Evolutionary conservation across 2,113 vertebrate genomes (phyloP).

Genomic region (Suncus etruscus): DNA sequence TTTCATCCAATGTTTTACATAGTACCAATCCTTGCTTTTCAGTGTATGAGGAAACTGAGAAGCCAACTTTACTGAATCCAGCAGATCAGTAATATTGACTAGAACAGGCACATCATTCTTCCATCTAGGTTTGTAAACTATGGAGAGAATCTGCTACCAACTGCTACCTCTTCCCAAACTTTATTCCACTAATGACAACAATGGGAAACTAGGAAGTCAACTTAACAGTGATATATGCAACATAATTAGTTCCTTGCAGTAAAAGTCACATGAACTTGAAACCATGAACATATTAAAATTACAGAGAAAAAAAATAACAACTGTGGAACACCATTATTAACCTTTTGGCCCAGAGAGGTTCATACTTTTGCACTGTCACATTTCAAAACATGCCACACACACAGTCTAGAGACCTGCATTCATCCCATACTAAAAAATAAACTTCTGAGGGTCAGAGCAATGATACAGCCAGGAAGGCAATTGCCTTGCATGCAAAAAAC

Average conservation of each 20-base stretch:
- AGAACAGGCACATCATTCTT: not conserved
- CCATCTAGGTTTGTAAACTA: not conserved
- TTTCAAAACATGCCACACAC: not conserved
- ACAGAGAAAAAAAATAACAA: not conserved
- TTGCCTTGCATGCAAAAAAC: no score
- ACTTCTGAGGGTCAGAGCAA: not conserved
- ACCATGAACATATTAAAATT: not conserved
- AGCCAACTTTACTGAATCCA: not conserved
- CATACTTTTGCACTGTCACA: not conserved
- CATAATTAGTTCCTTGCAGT: not conserved
- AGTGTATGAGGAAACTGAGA: not conserved
- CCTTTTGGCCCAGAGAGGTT: not conserved
- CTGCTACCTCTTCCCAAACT: not conserved
- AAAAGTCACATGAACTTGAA: not conserved
- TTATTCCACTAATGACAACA: not conserved
- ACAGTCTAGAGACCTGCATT: not conserved
- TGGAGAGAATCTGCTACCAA: not conserved
- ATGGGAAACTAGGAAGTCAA: not conserved
- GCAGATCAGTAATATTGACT: not conserved
- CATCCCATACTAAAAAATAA: not conserved
- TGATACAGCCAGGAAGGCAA: no score
- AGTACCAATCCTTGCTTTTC: slow-evolving; percentile 19
- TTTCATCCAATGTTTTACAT: slow-evolving; percentile 46
- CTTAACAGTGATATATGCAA: not conserved
- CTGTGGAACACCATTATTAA: not conserved